Base-by-base conservation (phyloP, 2,113 vertebrate genomes). In the Saccopteryx bilineata region DNA sequence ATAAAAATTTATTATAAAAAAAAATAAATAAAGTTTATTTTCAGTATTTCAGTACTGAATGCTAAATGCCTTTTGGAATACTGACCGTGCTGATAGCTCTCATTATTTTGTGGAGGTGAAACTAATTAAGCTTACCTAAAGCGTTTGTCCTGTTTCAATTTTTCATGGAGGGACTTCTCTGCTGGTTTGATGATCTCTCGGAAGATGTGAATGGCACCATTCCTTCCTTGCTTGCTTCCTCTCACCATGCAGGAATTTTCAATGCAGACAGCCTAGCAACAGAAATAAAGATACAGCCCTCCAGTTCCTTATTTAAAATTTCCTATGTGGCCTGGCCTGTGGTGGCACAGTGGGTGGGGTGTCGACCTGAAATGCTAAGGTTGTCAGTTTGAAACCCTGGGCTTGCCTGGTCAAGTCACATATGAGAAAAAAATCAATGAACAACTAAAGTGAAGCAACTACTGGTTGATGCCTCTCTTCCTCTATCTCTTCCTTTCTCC, bases 181-280 rank as follows among this genome's bases (percentile, higher is more conserved):
- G 99, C 98, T 28, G 99, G 99, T 56, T 98, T 98, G 96, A 99
- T 98, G 79, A 99, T 98, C 69, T 98, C 98, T 92, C 81, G 99
- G 98, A 99, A 99, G 65, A 99, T 33, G 60, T 99, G 99, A 94
- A 99, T 99, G 46, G 99, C 99, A 1, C 99, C 99, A 7, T 99
- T 99, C 93, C 98, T 98, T 95, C 99, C 99, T 96, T 99, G 99
- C 97, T 99, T 99, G 93, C 99, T 99, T 97, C 99, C 99, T 97
- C 99, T 98, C 69, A 99, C 90, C 98, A 99, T 98, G 97, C 99
- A 99, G 66, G 99, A 98, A 94, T 99, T 99, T 98, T 99, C 99
- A 96, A 99, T 97, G 98, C 99, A 99, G 91, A 99, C 99, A 90
- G 99, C 99, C 99, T 99, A 96, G 86, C 68, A 95, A 87, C 91